Evolutionary conservation across 1,140 invertebrate species (phyloP).

Genomic region (Ostrea edulis): DNA sequence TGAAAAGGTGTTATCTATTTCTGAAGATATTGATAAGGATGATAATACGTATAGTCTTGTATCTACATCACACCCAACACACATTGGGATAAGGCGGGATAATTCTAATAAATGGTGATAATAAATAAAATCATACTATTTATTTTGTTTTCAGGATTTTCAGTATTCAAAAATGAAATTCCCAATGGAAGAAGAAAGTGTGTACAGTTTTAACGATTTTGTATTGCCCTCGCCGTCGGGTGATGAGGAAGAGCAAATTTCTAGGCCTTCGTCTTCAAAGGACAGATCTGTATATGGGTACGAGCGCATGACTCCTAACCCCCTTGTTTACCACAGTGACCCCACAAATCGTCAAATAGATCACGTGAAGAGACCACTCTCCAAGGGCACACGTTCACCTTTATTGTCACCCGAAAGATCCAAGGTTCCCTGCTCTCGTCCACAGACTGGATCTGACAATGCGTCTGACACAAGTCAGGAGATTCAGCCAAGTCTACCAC

Average conservation of each 20-base stretch:
- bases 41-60: no score
- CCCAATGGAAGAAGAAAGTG: background rate
- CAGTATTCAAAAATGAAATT: background rate
- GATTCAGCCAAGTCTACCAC: background rate
- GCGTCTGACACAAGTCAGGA: background rate
- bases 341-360: background rate
- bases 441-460: background rate
- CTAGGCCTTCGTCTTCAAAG: background rate
- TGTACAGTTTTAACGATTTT: background rate
- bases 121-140: no score
- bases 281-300: background rate
- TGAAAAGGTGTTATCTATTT: no score
- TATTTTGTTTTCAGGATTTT: no score
- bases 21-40: no score
- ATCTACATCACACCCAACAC: no score
- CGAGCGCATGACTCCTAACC: background rate
- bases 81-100: no score
- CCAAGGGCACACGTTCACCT: background rate
- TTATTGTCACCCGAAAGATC: background rate
- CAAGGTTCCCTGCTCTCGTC: background rate
- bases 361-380: background rate
- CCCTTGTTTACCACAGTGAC: background rate
- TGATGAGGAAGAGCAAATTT: background rate
- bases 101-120: no score
- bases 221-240: background rate